These are phyloP conservation scores for Mesaphorura yosii DNA, from an alignment of 1,140 invertebrate genomes.

Conservation along the genomic window DNA sequence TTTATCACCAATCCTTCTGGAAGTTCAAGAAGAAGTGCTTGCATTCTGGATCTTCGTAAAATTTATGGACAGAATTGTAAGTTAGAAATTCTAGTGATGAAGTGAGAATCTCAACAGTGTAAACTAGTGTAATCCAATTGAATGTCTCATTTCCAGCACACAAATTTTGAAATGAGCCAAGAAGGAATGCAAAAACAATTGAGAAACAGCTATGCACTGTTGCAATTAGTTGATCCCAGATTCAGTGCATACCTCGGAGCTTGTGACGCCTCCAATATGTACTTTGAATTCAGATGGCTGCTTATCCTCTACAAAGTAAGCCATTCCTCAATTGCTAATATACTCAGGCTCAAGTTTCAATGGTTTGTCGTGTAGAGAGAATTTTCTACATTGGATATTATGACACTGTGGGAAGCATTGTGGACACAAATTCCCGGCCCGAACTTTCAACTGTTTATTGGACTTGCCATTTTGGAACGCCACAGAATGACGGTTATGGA, in stretches of 20 bases:
- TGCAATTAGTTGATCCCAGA: slow-evolving; percentile 67
- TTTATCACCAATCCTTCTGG: slow-evolving; percentile 77
- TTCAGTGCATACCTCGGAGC: slow-evolving; percentile 73
- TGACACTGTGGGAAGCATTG: slow-evolving; percentile 46
- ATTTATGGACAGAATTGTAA: slow-evolving; percentile 91
- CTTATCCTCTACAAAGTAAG: slow-evolving; percentile 61
- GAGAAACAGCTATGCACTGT: slow-evolving; percentile 64
- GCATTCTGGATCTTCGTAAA: slow-evolving; percentile 99
- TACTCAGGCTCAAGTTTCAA: not conserved
- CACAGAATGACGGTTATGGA: slow-evolving; percentile 49
- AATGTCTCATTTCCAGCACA: slow-evolving; percentile 45
- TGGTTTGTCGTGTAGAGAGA: slow-evolving; percentile 44
- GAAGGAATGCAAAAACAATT: slow-evolving; percentile 92
- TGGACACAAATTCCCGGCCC: slow-evolving; percentile 43
- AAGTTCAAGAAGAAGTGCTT: slow-evolving; percentile 85
- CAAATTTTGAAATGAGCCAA: slow-evolving; percentile 97
- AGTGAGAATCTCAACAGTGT: not conserved
- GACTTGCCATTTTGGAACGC: slow-evolving; percentile 47
- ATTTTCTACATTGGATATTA: slow-evolving; percentile 58
- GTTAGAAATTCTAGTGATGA: slow-evolving; percentile 26
- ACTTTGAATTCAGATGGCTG: slow-evolving; percentile 94
- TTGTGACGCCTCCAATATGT: slow-evolving; percentile 94
- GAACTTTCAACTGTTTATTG: slow-evolving; percentile 49
- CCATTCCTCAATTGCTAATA: not conserved
- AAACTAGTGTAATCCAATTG: not conserved